phyloP scores from a whole-genome alignment of 2,113 vertebrate species.

The Saguinus midas region DNA sequence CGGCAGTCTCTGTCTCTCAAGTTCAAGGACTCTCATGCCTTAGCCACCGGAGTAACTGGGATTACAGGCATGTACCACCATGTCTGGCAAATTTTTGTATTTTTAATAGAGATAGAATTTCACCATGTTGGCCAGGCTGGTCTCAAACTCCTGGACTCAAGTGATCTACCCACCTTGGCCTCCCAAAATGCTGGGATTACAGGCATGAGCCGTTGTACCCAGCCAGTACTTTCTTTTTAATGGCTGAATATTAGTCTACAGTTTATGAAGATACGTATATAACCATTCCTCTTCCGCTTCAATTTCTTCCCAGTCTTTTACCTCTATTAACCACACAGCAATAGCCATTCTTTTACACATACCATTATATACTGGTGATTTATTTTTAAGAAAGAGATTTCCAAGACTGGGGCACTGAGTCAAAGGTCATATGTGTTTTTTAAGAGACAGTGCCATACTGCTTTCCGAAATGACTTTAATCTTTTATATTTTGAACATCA shows the following conservation, averaged over 20 bases:
- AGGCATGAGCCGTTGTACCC: too few species aligned
- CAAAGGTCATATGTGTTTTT: neutral
- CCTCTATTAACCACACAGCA: neutral
- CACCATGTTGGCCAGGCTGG: too few species aligned
- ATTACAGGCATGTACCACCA: too few species aligned
- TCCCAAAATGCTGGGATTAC: too few species aligned
- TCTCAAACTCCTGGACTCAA: too few species aligned
- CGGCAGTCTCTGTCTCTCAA: neutral
- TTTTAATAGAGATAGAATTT: too few species aligned
- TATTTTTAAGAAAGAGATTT: neutral
- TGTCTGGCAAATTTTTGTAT: too few species aligned
- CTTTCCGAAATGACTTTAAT: neutral
- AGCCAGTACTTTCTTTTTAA: neutral
- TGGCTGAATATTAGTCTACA: neutral
- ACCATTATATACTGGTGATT: neutral
- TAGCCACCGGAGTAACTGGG: neutral
- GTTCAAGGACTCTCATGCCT: neutral
- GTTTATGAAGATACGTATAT: neutral
- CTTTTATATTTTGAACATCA: neutral
- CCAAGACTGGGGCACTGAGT: neutral
- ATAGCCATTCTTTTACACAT: neutral
- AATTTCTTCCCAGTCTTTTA: neutral
- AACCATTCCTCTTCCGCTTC: neutral
- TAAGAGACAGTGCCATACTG: neutral
- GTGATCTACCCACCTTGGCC: too few species aligned